Percentiles rank a stretch among this genome's conserved stretches.
These are phyloP conservation scores for Protomyctophum bolini DNA, from an alignment of 2,113 vertebrate genomes.

Conservation along the genomic window DNA sequence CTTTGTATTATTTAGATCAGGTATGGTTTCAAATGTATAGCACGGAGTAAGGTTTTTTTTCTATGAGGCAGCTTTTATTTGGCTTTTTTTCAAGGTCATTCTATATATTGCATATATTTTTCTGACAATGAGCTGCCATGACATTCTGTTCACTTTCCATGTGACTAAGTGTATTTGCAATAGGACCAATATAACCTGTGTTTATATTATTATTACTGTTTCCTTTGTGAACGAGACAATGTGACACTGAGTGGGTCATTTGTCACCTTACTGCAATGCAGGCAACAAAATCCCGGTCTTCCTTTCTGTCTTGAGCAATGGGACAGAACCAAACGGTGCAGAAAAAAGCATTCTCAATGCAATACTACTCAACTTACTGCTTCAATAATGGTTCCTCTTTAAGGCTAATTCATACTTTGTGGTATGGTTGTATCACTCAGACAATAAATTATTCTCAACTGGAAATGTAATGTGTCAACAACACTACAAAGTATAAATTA, in stretches of 20 bases:
- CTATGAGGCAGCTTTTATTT: neutral
- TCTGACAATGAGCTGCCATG: conserved; percentile 14
- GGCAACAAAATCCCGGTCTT: conserved; percentile 79
- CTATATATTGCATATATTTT: conserved; percentile 1
- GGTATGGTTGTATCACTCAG: too few species aligned
- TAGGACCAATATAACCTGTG: conserved; percentile 52
- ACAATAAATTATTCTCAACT: too few species aligned
- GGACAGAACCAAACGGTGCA: conserved; percentile 43
- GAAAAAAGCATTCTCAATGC: conserved; percentile 59
- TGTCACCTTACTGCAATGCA: conserved; percentile 58
- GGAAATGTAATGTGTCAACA: too few species aligned
- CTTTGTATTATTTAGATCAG: too few species aligned
- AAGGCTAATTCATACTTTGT: neutral
- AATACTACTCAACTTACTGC: conserved; percentile 70
- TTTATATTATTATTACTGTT: conserved; percentile 20
- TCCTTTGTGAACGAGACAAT: conserved; percentile 20
- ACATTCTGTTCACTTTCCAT: conserved; percentile 27
- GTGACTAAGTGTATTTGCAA: conserved; percentile 39
- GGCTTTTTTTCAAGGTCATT: neutral
- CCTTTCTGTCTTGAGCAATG: conserved; percentile 42
- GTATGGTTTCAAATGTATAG: neutral
- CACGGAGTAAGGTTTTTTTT: too few species aligned
- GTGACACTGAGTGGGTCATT: conserved; percentile 4
- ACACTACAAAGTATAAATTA: too few species aligned
- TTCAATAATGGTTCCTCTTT: conserved; percentile 47